A percentile compares a stretch with the other conserved stretches of the same genome.
phyloP scores from a whole-genome alignment of 2,113 vertebrate genomes.

The Charina bottae region DNA sequence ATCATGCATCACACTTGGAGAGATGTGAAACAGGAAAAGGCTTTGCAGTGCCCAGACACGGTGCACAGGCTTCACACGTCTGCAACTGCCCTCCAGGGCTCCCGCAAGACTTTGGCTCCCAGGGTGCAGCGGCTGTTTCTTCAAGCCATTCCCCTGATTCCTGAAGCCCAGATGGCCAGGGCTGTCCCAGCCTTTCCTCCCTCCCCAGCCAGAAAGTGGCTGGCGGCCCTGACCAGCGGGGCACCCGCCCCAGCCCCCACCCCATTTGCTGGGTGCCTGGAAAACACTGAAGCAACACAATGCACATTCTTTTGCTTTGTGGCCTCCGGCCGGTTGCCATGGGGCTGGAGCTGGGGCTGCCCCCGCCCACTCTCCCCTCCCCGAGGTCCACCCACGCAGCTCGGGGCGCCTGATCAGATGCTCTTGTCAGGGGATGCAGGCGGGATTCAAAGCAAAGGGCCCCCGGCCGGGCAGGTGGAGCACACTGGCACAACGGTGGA shows the following conservation, averaged over 20 bases:
- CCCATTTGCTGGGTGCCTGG: neutral
- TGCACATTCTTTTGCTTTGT: slow-evolving; percentile 67
- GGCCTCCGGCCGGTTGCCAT: slow-evolving; percentile 64
- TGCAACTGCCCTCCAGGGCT: neutral
- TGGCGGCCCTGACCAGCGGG: neutral
- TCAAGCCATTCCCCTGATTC: neutral
- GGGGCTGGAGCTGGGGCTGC: slow-evolving; percentile 64
- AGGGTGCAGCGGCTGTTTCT: neutral
- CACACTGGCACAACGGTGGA: neutral
- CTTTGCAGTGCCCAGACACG: neutral
- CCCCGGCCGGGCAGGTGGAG: neutral
- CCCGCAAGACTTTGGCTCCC: neutral
- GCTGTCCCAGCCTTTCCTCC: neutral
- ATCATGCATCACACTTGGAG: neutral
- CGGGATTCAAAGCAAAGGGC: neutral
- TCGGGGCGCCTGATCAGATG: neutral
- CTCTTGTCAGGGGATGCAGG: neutral
- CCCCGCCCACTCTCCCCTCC: neutral
- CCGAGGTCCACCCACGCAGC: neutral
- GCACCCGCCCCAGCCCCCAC: slow-evolving; percentile 5
- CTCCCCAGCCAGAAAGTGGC: rapidly evolving
- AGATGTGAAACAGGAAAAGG: neutral
- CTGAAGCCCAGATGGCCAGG: neutral
- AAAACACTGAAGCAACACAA: slow-evolving; percentile 69
- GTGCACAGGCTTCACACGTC: neutral